phyloP scores from a whole-genome alignment of 2,797 vertebrate genomes.

The Sebastes matsubarae region DNA sequence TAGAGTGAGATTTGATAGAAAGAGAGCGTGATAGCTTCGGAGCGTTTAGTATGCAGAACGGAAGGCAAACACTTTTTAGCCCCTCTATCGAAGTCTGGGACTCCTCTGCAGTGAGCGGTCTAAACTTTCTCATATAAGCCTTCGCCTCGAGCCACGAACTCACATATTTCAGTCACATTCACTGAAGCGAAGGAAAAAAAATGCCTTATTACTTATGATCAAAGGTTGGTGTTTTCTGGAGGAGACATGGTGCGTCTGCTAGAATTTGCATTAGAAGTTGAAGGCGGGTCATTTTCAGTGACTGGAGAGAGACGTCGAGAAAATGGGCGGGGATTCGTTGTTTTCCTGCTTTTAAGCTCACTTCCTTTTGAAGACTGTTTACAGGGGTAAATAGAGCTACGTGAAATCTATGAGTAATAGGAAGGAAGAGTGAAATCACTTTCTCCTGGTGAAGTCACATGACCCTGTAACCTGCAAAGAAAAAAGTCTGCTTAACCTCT shows the following conservation, averaged over 20 bases:
- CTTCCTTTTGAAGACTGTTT: conserved; percentile 49
- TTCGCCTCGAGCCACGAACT: conserved; percentile 67
- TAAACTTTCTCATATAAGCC: conserved; percentile 76
- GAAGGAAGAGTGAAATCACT: background rate
- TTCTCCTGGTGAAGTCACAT: background rate
- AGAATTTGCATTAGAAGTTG: conserved; percentile 68
- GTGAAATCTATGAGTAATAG: conserved; percentile 4
- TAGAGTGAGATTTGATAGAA: conserved; percentile 43
- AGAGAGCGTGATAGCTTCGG: conserved; percentile 22
- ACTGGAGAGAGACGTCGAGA: conserved; percentile 53
- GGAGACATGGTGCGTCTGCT: conserved; percentile 62
- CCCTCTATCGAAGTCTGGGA: conserved; percentile 71
- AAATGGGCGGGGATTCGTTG: conserved; percentile 35
- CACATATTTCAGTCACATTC: conserved; percentile 77
- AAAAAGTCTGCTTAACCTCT: background rate
- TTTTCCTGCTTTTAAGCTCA: conserved; percentile 26
- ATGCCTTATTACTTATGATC: conserved; percentile 73
- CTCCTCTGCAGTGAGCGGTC: conserved; percentile 62
- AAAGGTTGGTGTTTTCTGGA: conserved; percentile 76
- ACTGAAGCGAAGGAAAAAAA: conserved; percentile 46
- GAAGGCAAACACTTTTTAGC: conserved; percentile 61
- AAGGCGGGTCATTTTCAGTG: conserved; percentile 62
- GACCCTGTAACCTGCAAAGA: background rate
- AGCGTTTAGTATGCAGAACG: conserved; percentile 65
- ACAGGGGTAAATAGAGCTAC: conserved; percentile 18